Evolutionary conservation across 2,113 vertebrate species (phyloP).

Genomic region (Maylandia zebra): DNA sequence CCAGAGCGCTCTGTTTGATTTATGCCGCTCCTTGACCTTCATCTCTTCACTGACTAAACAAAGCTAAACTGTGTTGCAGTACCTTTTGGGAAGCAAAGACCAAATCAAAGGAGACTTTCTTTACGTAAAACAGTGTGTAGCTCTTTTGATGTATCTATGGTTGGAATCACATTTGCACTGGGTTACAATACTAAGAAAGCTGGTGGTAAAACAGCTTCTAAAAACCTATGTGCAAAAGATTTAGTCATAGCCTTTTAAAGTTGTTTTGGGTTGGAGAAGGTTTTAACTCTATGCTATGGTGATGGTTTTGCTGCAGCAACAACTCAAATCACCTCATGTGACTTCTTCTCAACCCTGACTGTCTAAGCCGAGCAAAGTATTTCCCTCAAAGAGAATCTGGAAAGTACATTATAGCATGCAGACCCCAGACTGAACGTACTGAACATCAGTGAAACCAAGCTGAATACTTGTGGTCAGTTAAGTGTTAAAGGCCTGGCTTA

Average conservation of each 20-base stretch:
- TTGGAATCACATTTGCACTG: neutral
- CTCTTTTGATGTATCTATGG: neutral
- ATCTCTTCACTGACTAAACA: conserved; percentile 3
- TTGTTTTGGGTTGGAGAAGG: conserved; percentile 1
- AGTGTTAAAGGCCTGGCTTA: conserved; percentile 12
- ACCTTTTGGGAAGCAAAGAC: neutral
- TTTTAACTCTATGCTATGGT: neutral
- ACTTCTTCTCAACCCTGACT: conserved; percentile 36
- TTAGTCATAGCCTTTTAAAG: neutral
- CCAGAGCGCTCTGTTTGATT: conserved; percentile 47
- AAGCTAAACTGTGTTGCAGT: neutral
- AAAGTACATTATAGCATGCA: conserved; percentile 33
- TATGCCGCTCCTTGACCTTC: conserved; percentile 17
- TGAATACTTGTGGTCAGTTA: conserved; percentile 19
- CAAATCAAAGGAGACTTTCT: conserved; percentile 6
- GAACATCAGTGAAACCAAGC: neutral
- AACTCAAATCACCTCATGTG: conserved; percentile 55
- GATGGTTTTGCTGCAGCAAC: conserved; percentile 52
- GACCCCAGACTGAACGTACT: neutral
- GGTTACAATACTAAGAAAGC: neutral
- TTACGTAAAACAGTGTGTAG: neutral
- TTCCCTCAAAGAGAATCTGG: conserved; percentile 35
- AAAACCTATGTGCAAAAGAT: neutral
- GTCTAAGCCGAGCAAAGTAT: conserved; percentile 12
- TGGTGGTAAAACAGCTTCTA: neutral